Percentiles rank a stretch among this genome's conserved stretches.
These are phyloP conservation scores for Philypnodon macrostomus DNA, from an alignment of 2,797 vertebrate genomes.

Conservation along the genomic window DNA sequence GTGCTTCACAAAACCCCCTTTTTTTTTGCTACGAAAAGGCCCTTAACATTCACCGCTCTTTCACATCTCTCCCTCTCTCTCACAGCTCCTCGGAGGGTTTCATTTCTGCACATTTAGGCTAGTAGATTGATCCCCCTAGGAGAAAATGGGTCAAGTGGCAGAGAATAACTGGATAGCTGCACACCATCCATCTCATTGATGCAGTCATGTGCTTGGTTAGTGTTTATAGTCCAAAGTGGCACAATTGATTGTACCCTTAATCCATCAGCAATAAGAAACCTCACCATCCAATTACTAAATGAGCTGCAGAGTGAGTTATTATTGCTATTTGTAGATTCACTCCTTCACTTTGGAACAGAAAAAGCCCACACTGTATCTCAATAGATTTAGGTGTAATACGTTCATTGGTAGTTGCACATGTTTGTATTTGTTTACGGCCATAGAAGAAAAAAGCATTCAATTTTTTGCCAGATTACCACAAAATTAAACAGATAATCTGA, in stretches of 20 bases:
- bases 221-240: background rate
- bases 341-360: conserved; percentile 22
- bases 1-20: conserved; percentile 46
- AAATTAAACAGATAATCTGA: too few relatives aligned
- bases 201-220: background rate
- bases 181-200: background rate
- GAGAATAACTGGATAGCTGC: conserved; percentile 6
- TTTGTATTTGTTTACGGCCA: background rate
- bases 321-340: too few relatives aligned
- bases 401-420: conserved; percentile 21
- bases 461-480: too few relatives aligned
- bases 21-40: conserved; percentile 3
- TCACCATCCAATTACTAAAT: conserved; percentile 10
- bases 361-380: conserved; percentile 13
- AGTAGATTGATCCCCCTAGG: conserved; percentile 35
- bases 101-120: conserved; percentile 31
- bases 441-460: background rate
- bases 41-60: conserved; percentile 26
- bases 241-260: conserved; percentile 21
- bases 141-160: conserved; percentile 41
- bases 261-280: conserved; percentile 18
- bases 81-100: conserved; percentile 33
- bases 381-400: conserved; percentile 12
- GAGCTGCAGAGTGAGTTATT: conserved; percentile 6
- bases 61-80: conserved; percentile 10